Evolutionary conservation across 2,797 vertebrate species (phyloP).

Genomic region (Rachycentron canadum): DNA sequence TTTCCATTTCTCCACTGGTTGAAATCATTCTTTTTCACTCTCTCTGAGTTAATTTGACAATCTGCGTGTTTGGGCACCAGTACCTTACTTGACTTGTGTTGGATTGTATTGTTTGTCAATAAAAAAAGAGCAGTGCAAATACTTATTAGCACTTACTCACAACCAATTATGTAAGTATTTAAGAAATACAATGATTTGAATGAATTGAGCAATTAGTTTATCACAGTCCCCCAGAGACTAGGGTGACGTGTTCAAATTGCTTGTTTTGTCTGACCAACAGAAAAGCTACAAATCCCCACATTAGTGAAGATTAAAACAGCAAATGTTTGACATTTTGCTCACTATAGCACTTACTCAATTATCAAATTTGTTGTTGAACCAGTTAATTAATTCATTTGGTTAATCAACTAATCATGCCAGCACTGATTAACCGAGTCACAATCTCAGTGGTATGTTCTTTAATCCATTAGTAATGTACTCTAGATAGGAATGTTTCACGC

Average conservation of each 20-base stretch:
- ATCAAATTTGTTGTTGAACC: not conserved
- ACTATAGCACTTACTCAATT: not conserved
- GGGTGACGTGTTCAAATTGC: not conserved
- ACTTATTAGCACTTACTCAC: no score
- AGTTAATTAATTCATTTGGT: not conserved
- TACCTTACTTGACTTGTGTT: conserved; percentile 17
- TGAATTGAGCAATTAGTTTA: not conserved
- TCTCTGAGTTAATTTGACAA: conserved; percentile 31
- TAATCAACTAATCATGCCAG: not conserved
- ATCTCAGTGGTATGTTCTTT: not conserved
- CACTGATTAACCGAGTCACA: conserved; percentile 9
- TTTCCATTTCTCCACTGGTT: conserved; percentile 41
- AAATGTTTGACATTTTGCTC: not conserved
- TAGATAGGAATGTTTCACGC: not conserved
- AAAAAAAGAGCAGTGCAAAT: not conserved
- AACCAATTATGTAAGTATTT: no score
- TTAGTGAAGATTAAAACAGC: not conserved
- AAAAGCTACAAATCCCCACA: not conserved
- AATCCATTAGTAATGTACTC: not conserved
- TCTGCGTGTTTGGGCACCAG: not conserved
- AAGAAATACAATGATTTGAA: conserved; percentile 7
- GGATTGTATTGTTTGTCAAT: conserved; percentile 19
- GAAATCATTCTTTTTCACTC: conserved; percentile 31
- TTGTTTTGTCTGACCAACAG: not conserved
- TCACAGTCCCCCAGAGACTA: not conserved